Percentiles rank a stretch among this genome's conserved stretches.
These are phyloP conservation scores for Spongia lamella DNA, from an alignment of 37 sponge, comb jelly and placozoan genomes.

Conservation along the genomic window DNA sequence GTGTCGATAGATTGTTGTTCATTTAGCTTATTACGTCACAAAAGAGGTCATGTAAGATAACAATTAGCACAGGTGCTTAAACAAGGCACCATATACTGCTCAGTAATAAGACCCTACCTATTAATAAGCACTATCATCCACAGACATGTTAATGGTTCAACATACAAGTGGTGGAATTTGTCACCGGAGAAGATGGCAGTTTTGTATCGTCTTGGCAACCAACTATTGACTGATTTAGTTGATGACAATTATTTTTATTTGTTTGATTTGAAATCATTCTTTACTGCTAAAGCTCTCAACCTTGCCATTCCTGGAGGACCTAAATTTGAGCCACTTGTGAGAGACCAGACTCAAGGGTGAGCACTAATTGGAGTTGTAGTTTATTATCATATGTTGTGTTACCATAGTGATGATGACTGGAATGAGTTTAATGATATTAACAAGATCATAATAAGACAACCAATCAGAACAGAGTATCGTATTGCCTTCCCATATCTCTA, in stretches of 20 bases:
- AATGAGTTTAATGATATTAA: slow-evolving; percentile 99
- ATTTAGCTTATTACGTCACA: too few species aligned
- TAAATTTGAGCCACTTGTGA: slow-evolving; percentile 98
- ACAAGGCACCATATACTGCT: background rate
- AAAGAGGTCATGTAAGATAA: too few species aligned
- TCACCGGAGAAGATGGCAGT: slow-evolving; percentile 89
- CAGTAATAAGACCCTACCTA: background rate
- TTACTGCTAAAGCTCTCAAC: slow-evolving; percentile 98
- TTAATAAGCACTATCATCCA: too few species aligned
- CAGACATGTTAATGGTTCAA: slow-evolving; percentile 88
- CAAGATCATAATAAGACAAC: slow-evolving; percentile 99
- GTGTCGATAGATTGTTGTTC: too few species aligned
- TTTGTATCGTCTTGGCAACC: slow-evolving; percentile 98
- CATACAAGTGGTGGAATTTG: slow-evolving; percentile 92
- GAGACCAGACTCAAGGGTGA: slow-evolving; percentile 52
- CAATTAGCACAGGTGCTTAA: too few species aligned
- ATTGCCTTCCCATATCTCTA: slow-evolving; percentile 98
- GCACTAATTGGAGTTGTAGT: background rate
- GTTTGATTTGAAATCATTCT: slow-evolving; percentile 98
- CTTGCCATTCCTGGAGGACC: slow-evolving; percentile 99
- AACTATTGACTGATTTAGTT: slow-evolving; percentile 95
- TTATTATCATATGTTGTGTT: slow-evolving; percentile 1
- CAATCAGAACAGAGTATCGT: slow-evolving; percentile 95
- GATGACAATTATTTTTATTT: slow-evolving; percentile 98
- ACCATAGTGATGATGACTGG: slow-evolving; percentile 95